A percentile compares a stretch with the other conserved stretches of the same genome.
Conservation (phyloP, 2,113 vertebrate species). For the Chunga burmeisteri region DNA sequence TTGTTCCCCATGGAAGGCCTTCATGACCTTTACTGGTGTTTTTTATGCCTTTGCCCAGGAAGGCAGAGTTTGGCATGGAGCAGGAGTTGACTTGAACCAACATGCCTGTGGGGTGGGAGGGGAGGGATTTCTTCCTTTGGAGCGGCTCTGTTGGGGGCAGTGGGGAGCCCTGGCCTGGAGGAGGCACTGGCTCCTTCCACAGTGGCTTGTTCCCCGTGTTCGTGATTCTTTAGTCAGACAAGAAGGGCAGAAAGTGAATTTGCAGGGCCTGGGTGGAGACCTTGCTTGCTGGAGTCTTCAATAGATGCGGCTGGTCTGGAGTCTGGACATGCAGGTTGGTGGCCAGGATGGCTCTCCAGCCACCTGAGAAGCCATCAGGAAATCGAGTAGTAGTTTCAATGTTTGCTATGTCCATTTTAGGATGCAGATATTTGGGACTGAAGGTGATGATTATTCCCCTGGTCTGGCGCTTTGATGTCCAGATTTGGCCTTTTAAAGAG, state of each 20-base stretch:
- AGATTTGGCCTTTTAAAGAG: background rate
- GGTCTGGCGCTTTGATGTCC: background rate
- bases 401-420: accelerated
- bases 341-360: background rate
- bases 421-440: background rate
- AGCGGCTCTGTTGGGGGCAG: background rate
- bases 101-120: background rate
- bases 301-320: background rate
- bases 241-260: background rate
- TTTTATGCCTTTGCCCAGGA: background rate
- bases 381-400: background rate
- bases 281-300: background rate
- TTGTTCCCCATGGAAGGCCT: background rate
- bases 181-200: background rate
- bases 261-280: background rate
- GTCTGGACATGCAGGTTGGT: background rate
- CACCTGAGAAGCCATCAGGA: background rate
- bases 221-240: background rate
- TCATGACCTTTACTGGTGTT: background rate
- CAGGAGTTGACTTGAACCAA: background rate
- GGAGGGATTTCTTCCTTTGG: background rate
- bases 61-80: background rate
- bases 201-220: background rate
- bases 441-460: background rate
- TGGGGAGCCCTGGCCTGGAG: background rate